Percentiles rank a stretch among this genome's conserved stretches.
phyloP scores from a whole-genome alignment of 2,888 invertebrate species.

The Scaptomyza parva region DNA sequence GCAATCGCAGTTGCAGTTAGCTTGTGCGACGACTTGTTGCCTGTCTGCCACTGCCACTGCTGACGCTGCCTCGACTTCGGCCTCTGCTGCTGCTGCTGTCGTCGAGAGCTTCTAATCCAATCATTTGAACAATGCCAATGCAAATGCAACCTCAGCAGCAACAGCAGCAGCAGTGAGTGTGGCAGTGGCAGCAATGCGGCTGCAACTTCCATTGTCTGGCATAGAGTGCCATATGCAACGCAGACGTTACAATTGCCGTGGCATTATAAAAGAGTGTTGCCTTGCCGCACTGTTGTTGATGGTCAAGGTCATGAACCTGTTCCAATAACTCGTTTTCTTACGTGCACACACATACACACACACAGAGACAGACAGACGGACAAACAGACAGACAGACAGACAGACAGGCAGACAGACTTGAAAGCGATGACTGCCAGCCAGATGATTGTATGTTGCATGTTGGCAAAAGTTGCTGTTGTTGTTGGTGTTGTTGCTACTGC shows the following conservation, averaged over 20 bases:
- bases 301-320: slow-evolving; percentile 84
- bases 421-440: slow-evolving; percentile 42
- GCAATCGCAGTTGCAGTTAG: slow-evolving; percentile 29
- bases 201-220: slow-evolving; percentile 71
- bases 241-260: slow-evolving; percentile 61
- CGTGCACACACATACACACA: slow-evolving; percentile 54
- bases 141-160: slow-evolving; percentile 61
- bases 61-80: too few species aligned
- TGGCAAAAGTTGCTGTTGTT: slow-evolving; percentile 49
- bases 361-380: slow-evolving; percentile 22
- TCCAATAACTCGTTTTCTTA: slow-evolving; percentile 82
- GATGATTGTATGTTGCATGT: slow-evolving; percentile 77
- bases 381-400: slow-evolving; percentile 15
- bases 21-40: slow-evolving; percentile 66
- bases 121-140: slow-evolving; percentile 71
- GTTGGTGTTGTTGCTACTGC: slow-evolving; percentile 36
- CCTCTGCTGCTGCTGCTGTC: slow-evolving; percentile 19
- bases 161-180: slow-evolving; percentile 8
- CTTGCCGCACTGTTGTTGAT: slow-evolving; percentile 74
- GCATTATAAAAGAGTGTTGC: slow-evolving; percentile 60
- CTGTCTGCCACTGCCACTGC: slow-evolving; percentile 25
- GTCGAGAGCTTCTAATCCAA: slow-evolving; percentile 70
- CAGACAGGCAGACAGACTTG: slow-evolving; percentile 26
- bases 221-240: slow-evolving; percentile 60
- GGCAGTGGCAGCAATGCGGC: slow-evolving; percentile 22